These are phyloP conservation scores for Cartodere bifasciata DNA, from an alignment of 2,888 invertebrate genomes.

Conservation along the genomic window DNA sequence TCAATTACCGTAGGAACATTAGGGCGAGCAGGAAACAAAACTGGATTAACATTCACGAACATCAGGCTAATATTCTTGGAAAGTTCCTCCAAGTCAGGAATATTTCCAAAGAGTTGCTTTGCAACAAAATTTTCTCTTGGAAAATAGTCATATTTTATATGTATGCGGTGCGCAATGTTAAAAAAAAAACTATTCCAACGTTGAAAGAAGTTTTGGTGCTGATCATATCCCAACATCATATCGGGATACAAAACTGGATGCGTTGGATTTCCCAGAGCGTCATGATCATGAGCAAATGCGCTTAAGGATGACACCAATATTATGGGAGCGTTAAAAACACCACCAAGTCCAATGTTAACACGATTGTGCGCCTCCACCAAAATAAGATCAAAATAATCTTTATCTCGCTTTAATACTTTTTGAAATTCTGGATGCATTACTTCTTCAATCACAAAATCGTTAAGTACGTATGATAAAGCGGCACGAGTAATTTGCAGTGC, in stretches of 20 bases:
- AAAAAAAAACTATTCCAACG: too few relatives aligned
- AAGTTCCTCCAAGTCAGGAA: constrained; percentile 16
- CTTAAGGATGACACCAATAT: constrained; percentile 18
- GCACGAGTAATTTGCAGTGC: too few relatives aligned
- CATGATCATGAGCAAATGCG: constrained; percentile 14
- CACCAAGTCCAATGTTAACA: constrained; percentile 8
- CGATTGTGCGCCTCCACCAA: constrained; percentile 12
- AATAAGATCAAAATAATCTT: constrained; percentile 13
- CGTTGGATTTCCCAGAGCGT: constrained; percentile 20
- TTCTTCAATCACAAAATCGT: too few relatives aligned
- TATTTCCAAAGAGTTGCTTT: constrained; percentile 4
- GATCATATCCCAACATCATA: constrained; percentile 5
- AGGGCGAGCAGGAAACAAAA: constrained; percentile 29
- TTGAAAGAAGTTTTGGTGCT: too few relatives aligned
- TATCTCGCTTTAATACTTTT: constrained; percentile 4
- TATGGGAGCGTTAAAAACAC: constrained; percentile 12
- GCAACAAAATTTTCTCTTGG: background rate
- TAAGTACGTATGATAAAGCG: too few relatives aligned
- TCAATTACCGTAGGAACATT: constrained; percentile 31
- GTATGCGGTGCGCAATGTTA: too few relatives aligned
- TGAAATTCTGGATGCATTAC: too few relatives aligned
- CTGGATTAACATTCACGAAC: constrained; percentile 31
- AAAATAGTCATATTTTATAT: too few relatives aligned
- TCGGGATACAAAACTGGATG: constrained; percentile 22
- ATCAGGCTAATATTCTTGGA: constrained; percentile 27